phyloP scores from a whole-genome alignment of 2,113 vertebrate species.

The Caretta caretta region DNA sequence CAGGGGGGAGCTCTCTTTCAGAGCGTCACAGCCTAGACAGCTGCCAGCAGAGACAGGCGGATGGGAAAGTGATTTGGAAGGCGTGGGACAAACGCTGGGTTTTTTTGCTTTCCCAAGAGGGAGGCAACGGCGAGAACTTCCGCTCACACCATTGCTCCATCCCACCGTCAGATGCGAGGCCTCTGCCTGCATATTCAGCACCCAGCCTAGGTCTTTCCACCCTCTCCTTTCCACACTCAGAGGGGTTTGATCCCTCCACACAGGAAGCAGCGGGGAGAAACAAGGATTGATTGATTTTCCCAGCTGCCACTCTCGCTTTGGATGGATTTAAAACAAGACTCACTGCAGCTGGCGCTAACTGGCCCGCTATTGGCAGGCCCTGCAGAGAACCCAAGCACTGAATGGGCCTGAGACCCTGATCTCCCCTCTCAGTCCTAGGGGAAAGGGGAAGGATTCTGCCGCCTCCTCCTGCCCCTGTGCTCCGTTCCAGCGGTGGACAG shows the following conservation, averaged over 20 bases:
- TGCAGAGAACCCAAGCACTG: not conserved
- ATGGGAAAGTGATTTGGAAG: constrained; percentile 24
- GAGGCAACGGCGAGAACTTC: not conserved
- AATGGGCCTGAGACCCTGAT: not conserved
- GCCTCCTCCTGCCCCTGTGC: not conserved
- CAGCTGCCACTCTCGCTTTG: constrained; percentile 12
- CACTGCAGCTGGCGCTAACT: not conserved
- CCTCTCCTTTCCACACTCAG: not conserved
- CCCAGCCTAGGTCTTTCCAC: constrained; percentile 39
- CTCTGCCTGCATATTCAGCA: not conserved
- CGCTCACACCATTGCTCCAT: not conserved
- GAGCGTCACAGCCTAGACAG: not conserved
- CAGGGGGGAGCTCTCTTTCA: not conserved
- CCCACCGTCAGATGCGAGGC: not conserved
- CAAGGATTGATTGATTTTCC: not conserved
- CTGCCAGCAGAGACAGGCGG: not conserved
- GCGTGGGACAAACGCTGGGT: not conserved
- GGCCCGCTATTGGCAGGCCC: not conserved
- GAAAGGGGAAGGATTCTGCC: not conserved
- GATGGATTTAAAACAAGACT: not conserved
- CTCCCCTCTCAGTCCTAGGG: not conserved
- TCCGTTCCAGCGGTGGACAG: not conserved
- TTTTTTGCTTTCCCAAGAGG: fast-evolving
- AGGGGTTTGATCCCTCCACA: constrained; percentile 36
- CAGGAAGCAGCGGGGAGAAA: not conserved